Conservation (phyloP, 2,888 invertebrate species). For the Bellardia bayeri region DNA sequence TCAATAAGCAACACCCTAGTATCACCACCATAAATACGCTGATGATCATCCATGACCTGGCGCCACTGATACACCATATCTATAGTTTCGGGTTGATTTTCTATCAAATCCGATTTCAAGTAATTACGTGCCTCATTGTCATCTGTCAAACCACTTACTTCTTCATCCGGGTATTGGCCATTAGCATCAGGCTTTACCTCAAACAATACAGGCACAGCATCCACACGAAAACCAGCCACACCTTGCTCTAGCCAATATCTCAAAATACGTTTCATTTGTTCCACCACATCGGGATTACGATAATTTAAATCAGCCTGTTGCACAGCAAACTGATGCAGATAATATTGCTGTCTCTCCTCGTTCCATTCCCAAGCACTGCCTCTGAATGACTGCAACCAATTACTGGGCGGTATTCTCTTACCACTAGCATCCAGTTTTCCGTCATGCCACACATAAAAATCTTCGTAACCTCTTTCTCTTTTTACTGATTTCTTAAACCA, state of each 20-base stretch:
- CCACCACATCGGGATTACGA: constrained; percentile 87
- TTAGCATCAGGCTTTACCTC: constrained; percentile 84
- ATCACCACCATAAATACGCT: constrained; percentile 84
- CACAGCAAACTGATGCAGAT: constrained; percentile 86
- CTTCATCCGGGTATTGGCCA: constrained; percentile 85
- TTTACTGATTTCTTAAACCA: constrained; percentile 89
- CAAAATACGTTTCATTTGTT: constrained; percentile 88
- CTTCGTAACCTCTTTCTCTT: constrained; percentile 86
- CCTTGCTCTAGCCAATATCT: constrained; percentile 90
- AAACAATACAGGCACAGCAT: constrained; percentile 84
- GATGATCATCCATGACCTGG: constrained; percentile 87
- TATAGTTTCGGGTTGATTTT: constrained; percentile 85
- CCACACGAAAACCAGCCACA: constrained; percentile 90
- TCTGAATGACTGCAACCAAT: constrained; percentile 85
- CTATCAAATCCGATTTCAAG: constrained; percentile 85
- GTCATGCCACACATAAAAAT: constrained; percentile 88
- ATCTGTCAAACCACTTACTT: constrained; percentile 83
- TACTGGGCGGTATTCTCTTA: constrained; percentile 84
- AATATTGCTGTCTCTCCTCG: constrained; percentile 85
- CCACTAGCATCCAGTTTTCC: constrained; percentile 75
- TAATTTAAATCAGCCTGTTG: constrained; percentile 90
- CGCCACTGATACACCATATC: constrained; percentile 84
- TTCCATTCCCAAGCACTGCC: constrained; percentile 88
- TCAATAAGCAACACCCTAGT: constrained; percentile 86
- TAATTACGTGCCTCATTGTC: constrained; percentile 85